Conservation (phyloP, 2,797 vertebrate genomes). For the Euphonia xanthogaster region DNA sequence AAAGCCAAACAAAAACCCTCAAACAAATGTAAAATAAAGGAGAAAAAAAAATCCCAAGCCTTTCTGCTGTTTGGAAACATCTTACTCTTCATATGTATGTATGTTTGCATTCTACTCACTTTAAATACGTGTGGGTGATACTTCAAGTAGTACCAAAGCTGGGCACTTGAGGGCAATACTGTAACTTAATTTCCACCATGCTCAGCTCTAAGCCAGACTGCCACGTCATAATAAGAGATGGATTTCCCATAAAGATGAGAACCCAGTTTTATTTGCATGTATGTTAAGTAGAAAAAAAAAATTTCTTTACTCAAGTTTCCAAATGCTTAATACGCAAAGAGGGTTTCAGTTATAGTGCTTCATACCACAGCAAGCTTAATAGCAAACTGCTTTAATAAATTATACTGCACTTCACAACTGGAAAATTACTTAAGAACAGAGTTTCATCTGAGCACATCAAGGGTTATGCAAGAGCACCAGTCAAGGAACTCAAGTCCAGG, state of each 20-base stretch:
- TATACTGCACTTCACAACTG: background rate
- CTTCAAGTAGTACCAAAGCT: background rate
- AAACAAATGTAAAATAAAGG: background rate
- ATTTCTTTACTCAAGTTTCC: background rate
- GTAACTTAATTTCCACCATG: background rate
- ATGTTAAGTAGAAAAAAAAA: background rate
- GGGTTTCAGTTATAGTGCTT: background rate
- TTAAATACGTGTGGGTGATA: background rate
- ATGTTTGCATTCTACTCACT: background rate
- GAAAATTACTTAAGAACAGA: background rate
- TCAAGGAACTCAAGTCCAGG: background rate
- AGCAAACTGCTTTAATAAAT: background rate
- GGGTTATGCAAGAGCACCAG: background rate
- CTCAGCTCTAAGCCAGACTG: background rate
- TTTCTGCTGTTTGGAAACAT: background rate
- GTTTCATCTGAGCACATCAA: background rate
- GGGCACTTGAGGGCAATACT: conserved; percentile 70
- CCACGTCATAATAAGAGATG: background rate
- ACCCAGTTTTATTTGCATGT: background rate
- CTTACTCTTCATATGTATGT: background rate
- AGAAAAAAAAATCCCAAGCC: background rate
- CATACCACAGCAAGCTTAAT: background rate
- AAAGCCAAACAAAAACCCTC: background rate
- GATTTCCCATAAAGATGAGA: background rate
- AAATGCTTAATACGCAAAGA: background rate